phyloP scores from a whole-genome alignment of 2,888 invertebrate genomes.

The Malachius bipustulatus region DNA sequence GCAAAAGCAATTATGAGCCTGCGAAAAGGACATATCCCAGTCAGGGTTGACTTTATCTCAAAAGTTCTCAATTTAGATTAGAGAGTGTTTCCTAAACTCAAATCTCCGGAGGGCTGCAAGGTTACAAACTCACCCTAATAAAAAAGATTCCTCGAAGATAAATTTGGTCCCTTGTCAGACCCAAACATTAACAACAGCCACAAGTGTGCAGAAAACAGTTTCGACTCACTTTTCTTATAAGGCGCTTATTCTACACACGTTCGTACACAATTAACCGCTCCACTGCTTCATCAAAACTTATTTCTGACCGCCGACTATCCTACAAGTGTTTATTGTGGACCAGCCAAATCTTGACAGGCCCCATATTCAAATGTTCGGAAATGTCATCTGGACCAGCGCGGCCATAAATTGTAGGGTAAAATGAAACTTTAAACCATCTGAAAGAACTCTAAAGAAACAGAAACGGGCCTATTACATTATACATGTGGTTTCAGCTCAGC shows the following conservation, averaged over 20 bases:
- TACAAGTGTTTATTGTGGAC: constrained; percentile 1
- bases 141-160: constrained; percentile 11
- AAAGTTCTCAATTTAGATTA: no score
- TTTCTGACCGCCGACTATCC: not conserved
- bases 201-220: constrained; percentile 10
- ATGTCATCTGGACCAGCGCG: not conserved
- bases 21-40: no score
- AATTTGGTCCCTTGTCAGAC: constrained; percentile 10
- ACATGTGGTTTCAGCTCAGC: no score
- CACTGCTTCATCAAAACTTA: constrained; percentile 1
- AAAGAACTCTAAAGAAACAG: no score
- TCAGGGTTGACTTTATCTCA: no score
- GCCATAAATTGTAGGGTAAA: constrained; percentile 1
- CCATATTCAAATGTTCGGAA: not conserved
- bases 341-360: not conserved
- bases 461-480: no score
- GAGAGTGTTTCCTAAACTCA: no score
- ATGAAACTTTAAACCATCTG: no score
- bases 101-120: no score
- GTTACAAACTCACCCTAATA: constrained; percentile 6
- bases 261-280: no score
- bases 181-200: constrained; percentile 2
- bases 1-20: no score
- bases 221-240: not conserved
- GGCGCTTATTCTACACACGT: constrained; percentile 5